Evolutionary conservation across 2,797 vertebrate genomes (phyloP).

Genomic region (Ctenopoma multispine): DNA sequence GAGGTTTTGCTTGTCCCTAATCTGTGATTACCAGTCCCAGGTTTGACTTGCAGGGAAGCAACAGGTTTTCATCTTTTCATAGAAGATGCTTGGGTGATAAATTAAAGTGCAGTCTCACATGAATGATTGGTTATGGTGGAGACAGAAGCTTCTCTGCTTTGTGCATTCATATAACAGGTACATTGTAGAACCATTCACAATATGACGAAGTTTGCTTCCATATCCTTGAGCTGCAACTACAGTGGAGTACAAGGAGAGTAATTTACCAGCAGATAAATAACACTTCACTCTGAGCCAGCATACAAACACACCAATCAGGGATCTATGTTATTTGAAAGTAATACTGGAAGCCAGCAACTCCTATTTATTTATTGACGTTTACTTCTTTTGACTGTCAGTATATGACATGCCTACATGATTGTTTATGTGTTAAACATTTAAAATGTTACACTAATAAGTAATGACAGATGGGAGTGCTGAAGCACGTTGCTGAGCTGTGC

Average conservation of each 20-base stretch:
- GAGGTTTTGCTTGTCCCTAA: too few relatives aligned
- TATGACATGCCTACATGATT: slow-evolving; percentile 4
- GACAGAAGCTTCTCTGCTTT: background rate
- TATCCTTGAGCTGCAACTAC: slow-evolving; percentile 13
- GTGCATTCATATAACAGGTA: background rate
- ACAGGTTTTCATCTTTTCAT: too few relatives aligned
- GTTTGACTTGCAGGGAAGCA: too few relatives aligned
- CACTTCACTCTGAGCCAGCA: slow-evolving; percentile 4
- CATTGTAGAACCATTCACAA: slow-evolving; percentile 7
- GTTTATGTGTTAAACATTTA: slow-evolving; percentile 23
- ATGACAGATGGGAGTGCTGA: slow-evolving; percentile 33
- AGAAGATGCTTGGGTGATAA: too few relatives aligned
- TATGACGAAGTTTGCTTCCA: slow-evolving; percentile 14
- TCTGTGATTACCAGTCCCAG: too few relatives aligned
- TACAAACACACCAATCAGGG: slow-evolving; percentile 1
- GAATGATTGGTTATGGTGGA: too few relatives aligned
- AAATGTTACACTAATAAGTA: slow-evolving; percentile 35
- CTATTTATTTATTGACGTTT: slow-evolving; percentile 37
- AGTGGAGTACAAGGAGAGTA: background rate
- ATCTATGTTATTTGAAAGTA: slow-evolving; percentile 10
- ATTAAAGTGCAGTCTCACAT: too few relatives aligned
- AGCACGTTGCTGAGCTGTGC: slow-evolving; percentile 12
- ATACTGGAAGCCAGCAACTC: slow-evolving; percentile 6
- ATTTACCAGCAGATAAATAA: slow-evolving; percentile 5
- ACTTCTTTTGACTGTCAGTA: slow-evolving; percentile 10